A percentile compares a stretch with the other conserved stretches of the same genome.
Evolutionary conservation across 1,140 invertebrate species (phyloP).

Genomic region (Subanguina moxae): DNA sequence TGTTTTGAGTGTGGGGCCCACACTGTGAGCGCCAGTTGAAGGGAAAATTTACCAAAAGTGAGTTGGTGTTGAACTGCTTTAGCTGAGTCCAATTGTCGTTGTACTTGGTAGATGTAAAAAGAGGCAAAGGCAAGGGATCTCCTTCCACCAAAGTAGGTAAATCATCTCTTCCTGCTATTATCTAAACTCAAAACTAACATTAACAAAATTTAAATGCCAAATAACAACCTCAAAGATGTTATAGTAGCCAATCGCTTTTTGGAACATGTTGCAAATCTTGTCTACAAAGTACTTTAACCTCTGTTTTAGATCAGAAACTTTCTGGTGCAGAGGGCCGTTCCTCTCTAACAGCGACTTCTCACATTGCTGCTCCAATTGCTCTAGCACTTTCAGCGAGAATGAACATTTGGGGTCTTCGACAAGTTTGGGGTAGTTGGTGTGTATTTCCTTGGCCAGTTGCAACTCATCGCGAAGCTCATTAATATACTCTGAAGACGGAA

Average conservation of each 20-base stretch:
- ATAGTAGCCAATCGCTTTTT: constrained; percentile 21
- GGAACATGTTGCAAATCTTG: constrained; percentile 26
- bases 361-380: constrained; percentile 25
- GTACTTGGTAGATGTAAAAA: constrained; percentile 28
- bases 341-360: constrained; percentile 29
- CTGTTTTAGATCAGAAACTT: constrained; percentile 11
- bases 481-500: constrained; percentile 7
- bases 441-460: constrained; percentile 14
- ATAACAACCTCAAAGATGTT: constrained; percentile 27
- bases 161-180: constrained; percentile 23
- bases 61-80: constrained; percentile 9
- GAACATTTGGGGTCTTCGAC: background rate
- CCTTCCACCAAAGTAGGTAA: constrained; percentile 32
- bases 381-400: constrained; percentile 22
- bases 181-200: constrained; percentile 15
- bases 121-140: constrained; percentile 16
- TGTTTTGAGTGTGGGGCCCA: no score
- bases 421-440: constrained; percentile 12
- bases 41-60: constrained; percentile 13
- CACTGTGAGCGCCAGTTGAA: no score
- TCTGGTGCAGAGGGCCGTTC: constrained; percentile 19
- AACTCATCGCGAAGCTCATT: constrained; percentile 24
- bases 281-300: constrained; percentile 24
- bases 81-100: constrained; percentile 23
- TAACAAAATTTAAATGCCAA: background rate